Conservation (phyloP, 2,888 invertebrate genomes). For the Lepidocyrtoides sp. region DNA sequence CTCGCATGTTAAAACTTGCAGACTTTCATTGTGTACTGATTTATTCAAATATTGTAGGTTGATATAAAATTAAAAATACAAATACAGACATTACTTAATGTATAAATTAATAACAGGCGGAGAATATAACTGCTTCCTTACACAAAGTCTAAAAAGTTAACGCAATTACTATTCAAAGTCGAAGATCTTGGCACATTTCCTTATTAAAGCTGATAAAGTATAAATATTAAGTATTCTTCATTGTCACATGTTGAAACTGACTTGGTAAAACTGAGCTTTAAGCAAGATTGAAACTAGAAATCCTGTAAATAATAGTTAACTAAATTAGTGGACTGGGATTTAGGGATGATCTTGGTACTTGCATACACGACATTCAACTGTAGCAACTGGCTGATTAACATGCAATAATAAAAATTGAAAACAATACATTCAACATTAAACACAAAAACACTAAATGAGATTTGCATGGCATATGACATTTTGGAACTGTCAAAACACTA, state of each 20-base stretch:
- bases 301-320: background rate
- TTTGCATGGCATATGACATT: no score
- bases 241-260: background rate
- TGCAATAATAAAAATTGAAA: no score
- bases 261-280: background rate
- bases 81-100: background rate
- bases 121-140: no score
- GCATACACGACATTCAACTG: no score
- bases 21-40: background rate
- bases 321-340: background rate
- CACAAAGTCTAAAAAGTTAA: background rate
- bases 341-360: no score
- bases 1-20: background rate
- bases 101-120: no score
- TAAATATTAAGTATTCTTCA: background rate
- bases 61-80: slow-evolving; percentile 54
- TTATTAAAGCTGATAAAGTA: slow-evolving; percentile 20
- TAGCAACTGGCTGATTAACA: no score
- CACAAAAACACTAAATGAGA: no score
- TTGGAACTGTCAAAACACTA: no score
- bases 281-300: background rate
- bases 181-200: slow-evolving; percentile 6
- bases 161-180: background rate
- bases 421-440: no score
- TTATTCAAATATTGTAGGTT: background rate